Evolutionary conservation across 2,113 vertebrate genomes (phyloP).

Genomic region (Sinocyclocheilus rhinocerous): DNA sequence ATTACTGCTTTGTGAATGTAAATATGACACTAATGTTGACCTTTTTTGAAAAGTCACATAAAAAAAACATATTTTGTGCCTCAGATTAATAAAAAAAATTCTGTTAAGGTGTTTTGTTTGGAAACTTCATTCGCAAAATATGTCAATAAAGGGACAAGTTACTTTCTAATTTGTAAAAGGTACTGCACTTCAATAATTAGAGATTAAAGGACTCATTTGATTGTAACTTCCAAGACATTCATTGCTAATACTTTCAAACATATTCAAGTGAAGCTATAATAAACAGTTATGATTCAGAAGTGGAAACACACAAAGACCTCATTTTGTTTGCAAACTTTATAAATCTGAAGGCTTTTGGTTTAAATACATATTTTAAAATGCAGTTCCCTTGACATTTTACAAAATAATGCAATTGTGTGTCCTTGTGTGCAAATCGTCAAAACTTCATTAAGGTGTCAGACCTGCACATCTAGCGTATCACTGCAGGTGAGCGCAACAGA

Average conservation of each 20-base stretch:
- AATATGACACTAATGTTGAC: constrained; percentile 63
- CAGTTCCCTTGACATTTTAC: constrained; percentile 28
- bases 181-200: too few relatives aligned
- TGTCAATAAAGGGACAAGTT: constrained; percentile 10
- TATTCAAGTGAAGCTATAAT: neutral
- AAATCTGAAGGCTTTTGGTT: constrained; percentile 48
- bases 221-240: too few relatives aligned
- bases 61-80: constrained; percentile 76
- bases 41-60: constrained; percentile 51
- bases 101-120: constrained; percentile 6
- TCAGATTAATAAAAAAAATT: constrained; percentile 76
- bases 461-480: neutral
- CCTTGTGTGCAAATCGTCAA: constrained; percentile 41
- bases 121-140: neutral
- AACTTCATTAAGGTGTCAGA: neutral
- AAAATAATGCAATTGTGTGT: constrained; percentile 38
- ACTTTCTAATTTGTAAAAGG: neutral
- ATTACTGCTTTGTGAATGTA: constrained; percentile 66
- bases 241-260: too few relatives aligned
- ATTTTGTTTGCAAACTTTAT: constrained; percentile 47
- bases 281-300: neutral
- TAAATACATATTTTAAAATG: constrained; percentile 42
- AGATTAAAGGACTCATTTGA: too few relatives aligned
- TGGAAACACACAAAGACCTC: neutral
- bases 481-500: neutral